Conservation (phyloP, 2,888 invertebrate genomes). For the Sylvicola cinctus region DNA sequence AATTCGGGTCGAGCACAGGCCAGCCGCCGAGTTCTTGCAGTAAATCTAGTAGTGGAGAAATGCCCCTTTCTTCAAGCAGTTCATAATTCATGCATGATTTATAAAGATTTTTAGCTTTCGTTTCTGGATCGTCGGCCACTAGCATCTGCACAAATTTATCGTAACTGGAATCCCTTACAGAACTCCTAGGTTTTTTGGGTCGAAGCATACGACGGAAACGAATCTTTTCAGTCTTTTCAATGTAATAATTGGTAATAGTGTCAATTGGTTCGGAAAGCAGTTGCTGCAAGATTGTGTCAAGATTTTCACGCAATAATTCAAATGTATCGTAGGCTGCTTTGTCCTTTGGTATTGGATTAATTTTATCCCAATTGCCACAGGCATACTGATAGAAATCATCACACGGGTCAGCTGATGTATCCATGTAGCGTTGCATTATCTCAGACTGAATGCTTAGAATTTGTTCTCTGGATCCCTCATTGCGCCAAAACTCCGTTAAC, state of each 20-base stretch:
- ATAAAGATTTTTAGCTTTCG: conserved; percentile 68
- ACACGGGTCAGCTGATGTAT: conserved; percentile 49
- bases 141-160: background rate
- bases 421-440: conserved; percentile 61
- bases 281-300: conserved; percentile 46
- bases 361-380: conserved; percentile 67
- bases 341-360: conserved; percentile 74
- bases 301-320: conserved; percentile 66
- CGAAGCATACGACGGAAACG: background rate
- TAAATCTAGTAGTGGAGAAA: conserved; percentile 46
- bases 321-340: conserved; percentile 79
- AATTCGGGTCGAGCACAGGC: conserved; percentile 52
- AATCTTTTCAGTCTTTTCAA: background rate
- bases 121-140: conserved; percentile 33
- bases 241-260: background rate
- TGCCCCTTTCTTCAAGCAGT: conserved; percentile 45
- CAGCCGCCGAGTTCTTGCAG: conserved; percentile 65
- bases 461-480: conserved; percentile 28
- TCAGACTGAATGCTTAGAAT: conserved; percentile 40
- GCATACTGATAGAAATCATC: conserved; percentile 69
- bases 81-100: conserved; percentile 71
- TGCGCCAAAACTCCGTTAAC: conserved; percentile 34
- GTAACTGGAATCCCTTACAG: background rate
- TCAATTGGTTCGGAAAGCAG: conserved; percentile 15
- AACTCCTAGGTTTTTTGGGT: no score